A percentile compares a stretch with the other conserved stretches of the same genome.
phyloP scores from a whole-genome alignment of 1,140 invertebrate genomes.

The Pentalonia nigronervosa region DNA sequence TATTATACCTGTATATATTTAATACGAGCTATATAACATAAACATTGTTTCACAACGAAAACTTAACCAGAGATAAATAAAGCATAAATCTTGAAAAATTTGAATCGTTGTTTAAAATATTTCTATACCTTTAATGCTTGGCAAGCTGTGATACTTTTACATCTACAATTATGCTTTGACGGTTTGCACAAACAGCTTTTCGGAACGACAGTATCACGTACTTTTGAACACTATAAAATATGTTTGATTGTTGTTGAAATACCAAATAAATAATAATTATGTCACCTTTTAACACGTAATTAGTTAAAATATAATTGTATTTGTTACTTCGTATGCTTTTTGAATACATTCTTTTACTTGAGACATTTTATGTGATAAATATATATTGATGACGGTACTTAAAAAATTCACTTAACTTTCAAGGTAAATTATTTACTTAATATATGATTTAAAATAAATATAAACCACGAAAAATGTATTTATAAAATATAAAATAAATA shows the following conservation, averaged over 20 bases:
- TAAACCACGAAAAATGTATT: not conserved
- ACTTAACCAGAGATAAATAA: too few relatives aligned
- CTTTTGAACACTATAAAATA: not conserved
- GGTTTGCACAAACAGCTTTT: not conserved
- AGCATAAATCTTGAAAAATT: too few relatives aligned
- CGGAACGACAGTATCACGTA: not conserved
- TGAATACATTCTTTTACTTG: slow-evolving; percentile 16
- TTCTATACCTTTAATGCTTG: not conserved
- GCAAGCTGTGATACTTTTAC: not conserved
- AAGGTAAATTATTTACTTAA: not conserved
- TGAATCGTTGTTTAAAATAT: not conserved
- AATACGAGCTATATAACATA: not conserved
- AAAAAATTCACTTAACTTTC: not conserved
- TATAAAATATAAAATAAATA: slow-evolving; percentile 12
- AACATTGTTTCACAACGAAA: not conserved
- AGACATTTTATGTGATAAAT: not conserved
- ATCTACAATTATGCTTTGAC: not conserved
- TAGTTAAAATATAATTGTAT: not conserved
- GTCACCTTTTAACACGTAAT: not conserved
- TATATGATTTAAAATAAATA: not conserved
- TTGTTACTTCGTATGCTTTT: not conserved
- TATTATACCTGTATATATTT: not conserved
- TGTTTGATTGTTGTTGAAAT: not conserved
- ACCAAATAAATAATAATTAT: not conserved
- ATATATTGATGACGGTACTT: not conserved